Percentiles rank a stretch among this genome's conserved stretches.
phyloP scores from a whole-genome alignment of 2,888 invertebrate genomes.

The Yponomeuta malinellus region DNA sequence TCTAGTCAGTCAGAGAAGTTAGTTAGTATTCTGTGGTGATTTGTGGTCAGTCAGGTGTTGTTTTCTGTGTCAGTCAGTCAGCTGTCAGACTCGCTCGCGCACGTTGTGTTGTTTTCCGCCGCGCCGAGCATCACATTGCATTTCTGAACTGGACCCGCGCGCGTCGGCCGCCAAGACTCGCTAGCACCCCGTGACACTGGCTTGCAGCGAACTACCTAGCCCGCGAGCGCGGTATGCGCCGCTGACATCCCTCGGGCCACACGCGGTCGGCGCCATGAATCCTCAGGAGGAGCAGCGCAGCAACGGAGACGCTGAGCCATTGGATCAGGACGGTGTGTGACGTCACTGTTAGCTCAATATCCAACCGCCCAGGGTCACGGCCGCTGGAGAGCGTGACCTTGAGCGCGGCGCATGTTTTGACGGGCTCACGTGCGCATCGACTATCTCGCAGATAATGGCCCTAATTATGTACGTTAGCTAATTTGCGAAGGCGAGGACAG shows the following conservation, averaged over 20 bases:
- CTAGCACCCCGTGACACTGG: background rate
- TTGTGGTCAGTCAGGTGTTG: too few relatives aligned
- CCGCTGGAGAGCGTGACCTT: background rate
- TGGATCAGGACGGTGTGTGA: background rate
- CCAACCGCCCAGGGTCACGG: background rate
- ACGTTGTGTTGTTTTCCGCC: background rate
- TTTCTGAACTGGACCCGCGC: background rate
- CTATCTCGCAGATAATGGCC: background rate
- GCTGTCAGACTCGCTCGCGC: background rate
- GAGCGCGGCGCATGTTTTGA: background rate
- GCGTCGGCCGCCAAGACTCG: background rate
- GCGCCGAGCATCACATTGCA: background rate
- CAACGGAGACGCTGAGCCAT: slow-evolving; percentile 52
- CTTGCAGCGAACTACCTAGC: background rate
- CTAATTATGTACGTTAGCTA: background rate
- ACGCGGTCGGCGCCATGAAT: slow-evolving; percentile 36
- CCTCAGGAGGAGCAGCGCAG: slow-evolving; percentile 48
- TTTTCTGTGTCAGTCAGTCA: background rate
- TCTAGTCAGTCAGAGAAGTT: too few relatives aligned
- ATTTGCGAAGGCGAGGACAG: background rate
- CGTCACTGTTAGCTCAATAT: background rate
- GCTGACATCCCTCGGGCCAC: background rate
- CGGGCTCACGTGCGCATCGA: background rate
- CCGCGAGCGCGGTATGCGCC: background rate
- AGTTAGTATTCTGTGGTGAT: too few relatives aligned